Evolutionary conservation across 2,888 invertebrate genomes (phyloP), one percentile per base, ranked within the genome.

Genomic region (Lepidonotus clava): DNA sequence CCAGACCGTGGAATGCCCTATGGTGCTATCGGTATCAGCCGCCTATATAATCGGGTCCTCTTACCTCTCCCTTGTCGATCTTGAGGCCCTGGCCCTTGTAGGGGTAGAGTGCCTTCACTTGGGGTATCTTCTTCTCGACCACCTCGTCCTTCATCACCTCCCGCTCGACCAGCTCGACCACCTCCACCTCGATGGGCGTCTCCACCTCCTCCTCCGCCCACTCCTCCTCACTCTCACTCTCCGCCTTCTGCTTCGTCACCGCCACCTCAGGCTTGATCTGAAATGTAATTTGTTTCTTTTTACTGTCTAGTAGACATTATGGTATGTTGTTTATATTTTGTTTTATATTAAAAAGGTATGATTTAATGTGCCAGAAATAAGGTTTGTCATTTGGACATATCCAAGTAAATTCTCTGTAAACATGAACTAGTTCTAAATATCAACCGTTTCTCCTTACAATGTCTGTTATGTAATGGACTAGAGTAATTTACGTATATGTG

Each of bases 51-150:
- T n/a, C n/a, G n/a, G n/a, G n/a, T 71, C 2, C 36, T 90, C 93
- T 92, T 90, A 95, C 95, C 95, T 99, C 98, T 85, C 98, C 98
- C 94, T 98, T 99, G 86, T 96, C 96, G 96, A 98, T 97, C 83
- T 96, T 96, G 95, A 98, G 97, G 77, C 98, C 98, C 92, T 98
- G 97, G 0, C 98, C 98, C 86, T 96, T 96, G 95, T 98, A 99
- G 21, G 97, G 96, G 95, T 98, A 99, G 83, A 97, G 95, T 14
- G 95, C 95, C 88, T 94, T 94, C 85, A 97, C 98, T 95, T 98
- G 98, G 0, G 98, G 97, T 28, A 98, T 96, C 90, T 96, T 95
- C 89, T 97, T 95, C 91, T 98, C 97, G 94, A 98, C 98, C 0
- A 97, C 96, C 0, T 98, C 97, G n/a, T 97, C 97, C 88, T 96